phyloP scores from a whole-genome alignment of 2,113 vertebrate species.

The Indri indri region DNA sequence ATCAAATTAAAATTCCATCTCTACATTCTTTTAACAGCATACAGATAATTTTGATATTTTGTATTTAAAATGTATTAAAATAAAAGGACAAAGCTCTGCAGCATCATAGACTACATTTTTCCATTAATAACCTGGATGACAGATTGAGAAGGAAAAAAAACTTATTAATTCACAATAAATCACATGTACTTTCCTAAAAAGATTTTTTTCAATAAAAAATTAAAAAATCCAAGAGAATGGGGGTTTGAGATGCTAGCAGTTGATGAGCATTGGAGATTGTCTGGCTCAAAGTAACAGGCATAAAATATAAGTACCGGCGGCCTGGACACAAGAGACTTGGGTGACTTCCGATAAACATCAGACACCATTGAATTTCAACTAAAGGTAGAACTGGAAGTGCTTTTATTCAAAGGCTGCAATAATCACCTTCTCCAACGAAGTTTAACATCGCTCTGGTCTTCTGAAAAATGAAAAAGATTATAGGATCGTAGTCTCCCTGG shows the following conservation, averaged over 20 bases:
- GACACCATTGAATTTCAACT: background rate
- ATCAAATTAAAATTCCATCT: constrained; percentile 56
- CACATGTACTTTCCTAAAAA: constrained; percentile 7
- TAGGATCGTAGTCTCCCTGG: background rate
- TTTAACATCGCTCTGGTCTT: background rate
- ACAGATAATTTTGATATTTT: constrained; percentile 49
- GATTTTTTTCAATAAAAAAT: background rate
- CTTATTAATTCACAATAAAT: constrained; percentile 37
- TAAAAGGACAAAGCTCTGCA: background rate
- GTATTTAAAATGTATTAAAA: constrained; percentile 31
- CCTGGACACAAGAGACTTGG: background rate
- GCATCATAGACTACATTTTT: background rate
- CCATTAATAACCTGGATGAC: background rate
- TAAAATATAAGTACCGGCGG: background rate
- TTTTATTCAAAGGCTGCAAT: constrained; percentile 40
- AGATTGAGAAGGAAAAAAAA: constrained; percentile 19
- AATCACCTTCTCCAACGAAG: constrained; percentile 47
- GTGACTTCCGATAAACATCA: constrained; percentile 8
- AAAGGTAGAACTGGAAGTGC: background rate
- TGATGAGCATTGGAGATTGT: background rate
- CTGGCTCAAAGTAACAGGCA: background rate
- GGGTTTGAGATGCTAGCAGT: background rate
- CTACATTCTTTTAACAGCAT: background rate
- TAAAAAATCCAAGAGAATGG: constrained; percentile 9
- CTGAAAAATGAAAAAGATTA: constrained; percentile 47